These are phyloP conservation scores for Psephotus haematonotus DNA, from an alignment of 2,113 vertebrate species.

Conservation along the genomic window DNA sequence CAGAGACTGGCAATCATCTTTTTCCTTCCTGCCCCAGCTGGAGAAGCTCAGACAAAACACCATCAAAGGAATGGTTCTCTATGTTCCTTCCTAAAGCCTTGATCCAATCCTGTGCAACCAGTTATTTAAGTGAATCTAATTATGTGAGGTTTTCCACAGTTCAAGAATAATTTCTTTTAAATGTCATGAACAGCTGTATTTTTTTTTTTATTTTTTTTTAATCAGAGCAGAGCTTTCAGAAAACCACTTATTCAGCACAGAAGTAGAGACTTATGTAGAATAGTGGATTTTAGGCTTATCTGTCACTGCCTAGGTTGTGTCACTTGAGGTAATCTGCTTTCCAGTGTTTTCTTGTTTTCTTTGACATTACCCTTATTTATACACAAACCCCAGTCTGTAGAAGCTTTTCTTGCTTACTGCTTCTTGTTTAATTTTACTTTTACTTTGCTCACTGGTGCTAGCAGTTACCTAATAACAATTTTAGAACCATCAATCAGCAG, in stretches of 20 bases:
- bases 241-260: not conserved
- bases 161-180: not conserved
- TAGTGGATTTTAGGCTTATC: not conserved
- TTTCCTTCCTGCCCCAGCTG: not conserved
- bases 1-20: not conserved
- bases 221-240: not conserved
- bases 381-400: not conserved
- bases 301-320: not conserved
- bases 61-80: not conserved
- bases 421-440: slow-evolving; percentile 16
- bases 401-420: not conserved
- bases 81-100: not conserved
- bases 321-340: not conserved
- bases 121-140: not conserved
- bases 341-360: not conserved
- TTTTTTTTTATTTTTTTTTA: not conserved
- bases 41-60: not conserved
- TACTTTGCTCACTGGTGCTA: not conserved
- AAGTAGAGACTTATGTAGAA: not conserved
- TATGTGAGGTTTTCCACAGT: not conserved
- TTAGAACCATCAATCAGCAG: slow-evolving; percentile 46
- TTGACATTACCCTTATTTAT: not conserved
- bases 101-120: not conserved
- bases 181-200: not conserved
- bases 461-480: slow-evolving; percentile 38